phyloP scores from a whole-genome alignment of 1,140 invertebrate genomes.

The Marisa cornuarietis region DNA sequence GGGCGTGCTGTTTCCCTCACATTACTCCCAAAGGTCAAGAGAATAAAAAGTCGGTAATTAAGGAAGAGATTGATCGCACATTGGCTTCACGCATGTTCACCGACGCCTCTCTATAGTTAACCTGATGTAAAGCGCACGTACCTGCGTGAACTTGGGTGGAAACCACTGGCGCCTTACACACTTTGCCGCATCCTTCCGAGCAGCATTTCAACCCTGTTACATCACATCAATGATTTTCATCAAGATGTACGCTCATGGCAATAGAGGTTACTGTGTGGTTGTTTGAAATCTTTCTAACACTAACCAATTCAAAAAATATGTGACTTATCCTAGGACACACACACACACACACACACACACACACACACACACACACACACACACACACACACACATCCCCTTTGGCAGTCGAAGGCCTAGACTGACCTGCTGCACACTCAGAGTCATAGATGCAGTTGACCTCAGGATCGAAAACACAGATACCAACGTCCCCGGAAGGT shows the following conservation, averaged over 20 bases:
- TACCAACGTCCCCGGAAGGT: slow-evolving; percentile 9
- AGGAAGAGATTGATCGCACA: too few relatives aligned
- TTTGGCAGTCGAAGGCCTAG: not conserved
- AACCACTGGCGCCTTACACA: not conserved
- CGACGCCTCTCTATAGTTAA: too few relatives aligned
- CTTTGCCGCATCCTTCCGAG: not conserved
- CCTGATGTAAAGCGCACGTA: too few relatives aligned
- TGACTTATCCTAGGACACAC: not conserved
- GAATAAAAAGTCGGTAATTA: too few relatives aligned
- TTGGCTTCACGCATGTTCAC: too few relatives aligned
- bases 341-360: not conserved
- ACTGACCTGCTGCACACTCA: slow-evolving; percentile 20
- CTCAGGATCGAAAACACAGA: slow-evolving; percentile 23
- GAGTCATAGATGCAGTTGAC: slow-evolving; percentile 19
- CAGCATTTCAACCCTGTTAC: not conserved
- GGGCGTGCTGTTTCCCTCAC: too few relatives aligned
- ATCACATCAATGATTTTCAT: not conserved
- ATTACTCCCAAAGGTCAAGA: too few relatives aligned
- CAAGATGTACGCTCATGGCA: not conserved
- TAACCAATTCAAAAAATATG: not conserved
- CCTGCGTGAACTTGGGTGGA: not conserved
- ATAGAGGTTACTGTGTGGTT: too few relatives aligned
- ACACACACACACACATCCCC: not conserved
- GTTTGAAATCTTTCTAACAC: not conserved
- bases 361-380: not conserved